Conservation (phyloP, 2,113 vertebrate species). For the Bungarus multicinctus region DNA sequence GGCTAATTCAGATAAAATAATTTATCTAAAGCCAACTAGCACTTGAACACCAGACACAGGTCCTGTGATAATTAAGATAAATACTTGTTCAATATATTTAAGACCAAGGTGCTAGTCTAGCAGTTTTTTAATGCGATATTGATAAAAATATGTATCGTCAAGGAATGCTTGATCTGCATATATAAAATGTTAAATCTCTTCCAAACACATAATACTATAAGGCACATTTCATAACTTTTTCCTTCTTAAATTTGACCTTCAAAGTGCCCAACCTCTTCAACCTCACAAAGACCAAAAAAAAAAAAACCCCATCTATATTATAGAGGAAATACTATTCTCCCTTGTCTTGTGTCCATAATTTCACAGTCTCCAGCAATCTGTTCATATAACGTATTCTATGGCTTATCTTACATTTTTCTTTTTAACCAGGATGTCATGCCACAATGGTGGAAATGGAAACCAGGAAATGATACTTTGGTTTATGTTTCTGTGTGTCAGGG, state of each 20-base stretch:
- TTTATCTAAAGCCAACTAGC: neutral
- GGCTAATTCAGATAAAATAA: constrained; percentile 13
- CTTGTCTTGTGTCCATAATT: neutral
- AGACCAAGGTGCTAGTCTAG: neutral
- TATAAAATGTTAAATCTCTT: constrained; percentile 15
- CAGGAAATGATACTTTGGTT: neutral
- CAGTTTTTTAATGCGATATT: constrained; percentile 4
- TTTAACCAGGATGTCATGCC: neutral
- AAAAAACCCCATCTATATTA: neutral
- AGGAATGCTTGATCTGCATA: constrained; percentile 15
- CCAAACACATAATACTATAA: neutral
- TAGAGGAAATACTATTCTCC: neutral
- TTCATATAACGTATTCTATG: neutral
- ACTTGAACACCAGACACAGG: neutral
- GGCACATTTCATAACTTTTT: neutral
- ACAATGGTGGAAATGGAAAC: neutral
- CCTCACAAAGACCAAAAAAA: neutral
- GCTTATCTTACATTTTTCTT: neutral
- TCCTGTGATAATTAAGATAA: neutral
- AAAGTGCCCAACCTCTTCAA: neutral
- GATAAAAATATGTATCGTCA: neutral
- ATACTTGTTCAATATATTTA: constrained; percentile 7
- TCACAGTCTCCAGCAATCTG: neutral
- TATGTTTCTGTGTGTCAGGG: neutral
- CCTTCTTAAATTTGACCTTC: neutral